These are phyloP conservation scores for Megaustenia siamemsis DNA, from an alignment of 2,888 invertebrate genomes.

Conservation along the genomic window DNA sequence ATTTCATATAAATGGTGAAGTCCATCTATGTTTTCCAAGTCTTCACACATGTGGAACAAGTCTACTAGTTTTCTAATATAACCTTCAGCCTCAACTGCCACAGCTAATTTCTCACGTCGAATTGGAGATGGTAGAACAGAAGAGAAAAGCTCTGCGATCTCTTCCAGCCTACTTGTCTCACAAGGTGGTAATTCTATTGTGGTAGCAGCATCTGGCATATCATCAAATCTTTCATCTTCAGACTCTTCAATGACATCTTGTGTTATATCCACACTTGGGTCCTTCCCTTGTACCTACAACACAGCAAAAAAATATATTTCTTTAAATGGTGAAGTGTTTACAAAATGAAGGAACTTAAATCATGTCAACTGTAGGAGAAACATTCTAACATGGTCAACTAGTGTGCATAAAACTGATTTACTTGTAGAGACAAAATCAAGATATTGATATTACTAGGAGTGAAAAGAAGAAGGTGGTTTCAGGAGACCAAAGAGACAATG, in stretches of 20 bases:
- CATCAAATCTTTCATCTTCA: slow-evolving; percentile 95
- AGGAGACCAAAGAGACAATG: no score
- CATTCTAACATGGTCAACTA: no score
- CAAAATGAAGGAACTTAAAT: no score
- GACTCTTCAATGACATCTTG: slow-evolving; percentile 83
- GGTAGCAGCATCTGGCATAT: slow-evolving; percentile 95
- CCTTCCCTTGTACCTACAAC: slow-evolving; percentile 95
- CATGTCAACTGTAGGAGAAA: no score
- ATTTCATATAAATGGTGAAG: slow-evolving; percentile 97
- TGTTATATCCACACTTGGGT: slow-evolving; percentile 98
- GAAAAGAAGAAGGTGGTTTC: no score
- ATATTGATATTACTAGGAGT: no score
- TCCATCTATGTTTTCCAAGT: slow-evolving; percentile 92
- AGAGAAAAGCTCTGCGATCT: slow-evolving; percentile 89
- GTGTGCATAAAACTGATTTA: no score
- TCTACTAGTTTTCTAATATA: slow-evolving; percentile 96
- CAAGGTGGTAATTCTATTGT: slow-evolving; percentile 96
- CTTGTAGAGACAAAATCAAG: no score
- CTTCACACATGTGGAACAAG: slow-evolving; percentile 97
- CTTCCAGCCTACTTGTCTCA: slow-evolving; percentile 94
- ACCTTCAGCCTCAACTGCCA: slow-evolving; percentile 94
- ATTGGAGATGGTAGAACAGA: slow-evolving; percentile 88
- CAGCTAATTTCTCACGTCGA: slow-evolving; percentile 95
- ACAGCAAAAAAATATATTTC: background rate
- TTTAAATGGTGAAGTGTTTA: background rate